These are phyloP conservation scores for Leptarthrus brevirostris DNA, from an alignment of 2,888 invertebrate species.

Conservation along the genomic window DNA sequence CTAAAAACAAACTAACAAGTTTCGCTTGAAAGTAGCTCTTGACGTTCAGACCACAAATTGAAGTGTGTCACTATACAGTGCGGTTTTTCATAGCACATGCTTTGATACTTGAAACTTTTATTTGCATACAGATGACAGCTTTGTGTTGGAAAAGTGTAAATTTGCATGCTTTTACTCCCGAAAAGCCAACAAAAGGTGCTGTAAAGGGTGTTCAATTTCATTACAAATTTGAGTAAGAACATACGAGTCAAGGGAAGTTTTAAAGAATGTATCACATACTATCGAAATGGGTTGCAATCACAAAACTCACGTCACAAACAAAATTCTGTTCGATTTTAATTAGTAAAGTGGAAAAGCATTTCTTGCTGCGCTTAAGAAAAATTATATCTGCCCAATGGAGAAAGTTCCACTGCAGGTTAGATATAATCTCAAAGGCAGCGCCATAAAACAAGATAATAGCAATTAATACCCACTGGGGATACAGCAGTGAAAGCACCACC, in stretches of 20 bases:
- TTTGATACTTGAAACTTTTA: conserved; percentile 24
- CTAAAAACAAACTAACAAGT: conserved; percentile 9
- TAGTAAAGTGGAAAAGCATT: conserved; percentile 30
- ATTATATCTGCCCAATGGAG: conserved; percentile 9
- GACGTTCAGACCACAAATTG: conserved; percentile 21
- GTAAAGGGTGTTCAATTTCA: conserved; percentile 5
- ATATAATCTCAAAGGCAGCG: not conserved
- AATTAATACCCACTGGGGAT: conserved; percentile 15
- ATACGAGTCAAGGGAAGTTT: not conserved
- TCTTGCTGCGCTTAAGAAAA: not conserved
- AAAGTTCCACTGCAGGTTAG: conserved; percentile 19
- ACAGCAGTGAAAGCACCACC: too few relatives aligned
- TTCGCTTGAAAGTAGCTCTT: conserved; percentile 18
- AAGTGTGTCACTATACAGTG: conserved; percentile 16
- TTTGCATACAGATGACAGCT: conserved; percentile 33
- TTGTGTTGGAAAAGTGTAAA: conserved; percentile 27
- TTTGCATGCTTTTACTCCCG: conserved; percentile 22
- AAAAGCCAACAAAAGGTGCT: conserved; percentile 19
- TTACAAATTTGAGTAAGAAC: conserved; percentile 22
- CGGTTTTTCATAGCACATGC: conserved; percentile 8
- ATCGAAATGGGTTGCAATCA: not conserved
- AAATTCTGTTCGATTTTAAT: conserved; percentile 18
- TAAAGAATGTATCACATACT: not conserved
- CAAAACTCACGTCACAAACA: not conserved
- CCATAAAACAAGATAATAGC: conserved; percentile 34